Evolutionary conservation across 2,888 invertebrate genomes (phyloP), one percentile per base, ranked within the genome.

Genomic region (Aromia moschata): DNA sequence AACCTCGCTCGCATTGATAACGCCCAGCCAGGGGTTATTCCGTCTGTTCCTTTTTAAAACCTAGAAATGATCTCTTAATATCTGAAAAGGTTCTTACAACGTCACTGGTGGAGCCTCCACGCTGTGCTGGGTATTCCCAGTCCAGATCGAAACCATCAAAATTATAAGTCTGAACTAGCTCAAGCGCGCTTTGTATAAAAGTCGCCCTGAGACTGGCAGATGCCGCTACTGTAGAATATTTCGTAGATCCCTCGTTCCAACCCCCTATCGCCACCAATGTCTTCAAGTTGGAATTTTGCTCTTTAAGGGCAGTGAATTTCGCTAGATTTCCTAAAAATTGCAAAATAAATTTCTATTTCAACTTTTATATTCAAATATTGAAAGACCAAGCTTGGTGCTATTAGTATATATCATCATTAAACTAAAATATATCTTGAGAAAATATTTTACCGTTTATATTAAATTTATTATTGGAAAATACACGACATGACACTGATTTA

Each of bases 71-170:
- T n/a, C n/a, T n/a, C n/a, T n/a, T n/a, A n/a, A n/a, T n/a, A n/a
- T n/a, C n/a, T n/a, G n/a, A n/a, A n/a, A n/a, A n/a, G n/a, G n/a
- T n/a, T n/a, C 60, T 55, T 66, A 75, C 77, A 51, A 73, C 73
- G 58, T 80, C 80, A 2, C 44, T 61, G 2, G 66, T 10, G 9
- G 64, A 80, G 16, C 85, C 80, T 58, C 86, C 86, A 25, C 87
- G 78, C 41, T 85, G 83, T 44, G 81, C 84, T 0, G 90, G 89
- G 67, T 89, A 90, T 70, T 89, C 89, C 90, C 91, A 91, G 73
- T 91, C 90, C 0, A 91, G 44, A 70, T 91, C 90, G 0, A 91
- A 79, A 1, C 91, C 91, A 70, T 91, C 88, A 62, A 91, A 91
- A 0, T 82, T 82, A 69, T 89, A 80, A 1, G 80, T 79, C 33